Evolutionary conservation across 23 tunicate genomes (phyloP).

Genomic region (Halocynthia roretzi): DNA sequence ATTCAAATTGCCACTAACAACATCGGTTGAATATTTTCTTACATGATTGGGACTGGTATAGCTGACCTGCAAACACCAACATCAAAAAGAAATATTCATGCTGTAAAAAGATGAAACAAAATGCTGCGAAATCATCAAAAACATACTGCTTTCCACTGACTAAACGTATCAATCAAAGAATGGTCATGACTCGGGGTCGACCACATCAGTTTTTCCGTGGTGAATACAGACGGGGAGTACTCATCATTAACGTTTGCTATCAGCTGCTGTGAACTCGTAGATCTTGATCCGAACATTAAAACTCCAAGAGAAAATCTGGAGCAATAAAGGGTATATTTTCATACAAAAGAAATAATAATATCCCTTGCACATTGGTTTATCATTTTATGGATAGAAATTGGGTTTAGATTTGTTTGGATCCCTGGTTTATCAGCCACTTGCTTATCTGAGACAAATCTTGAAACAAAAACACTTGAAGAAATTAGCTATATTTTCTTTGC

Average conservation of each 20-base stretch:
- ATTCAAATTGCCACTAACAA: background rate
- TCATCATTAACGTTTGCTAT: constrained; percentile 45
- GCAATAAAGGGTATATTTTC: background rate
- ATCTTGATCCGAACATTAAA: background rate
- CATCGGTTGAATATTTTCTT: constrained; percentile 9
- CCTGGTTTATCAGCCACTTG: too few species aligned
- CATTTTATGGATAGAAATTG: too few species aligned
- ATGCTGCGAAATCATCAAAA: background rate
- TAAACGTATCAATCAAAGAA: constrained; percentile 5
- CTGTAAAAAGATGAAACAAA: background rate
- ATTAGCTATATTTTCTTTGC: too few species aligned
- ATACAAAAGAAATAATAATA: background rate
- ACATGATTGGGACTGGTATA: constrained; percentile 1
- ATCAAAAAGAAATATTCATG: background rate
- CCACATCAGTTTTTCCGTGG: constrained; percentile 29
- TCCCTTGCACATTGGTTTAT: background rate
- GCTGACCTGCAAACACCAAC: constrained; percentile 10
- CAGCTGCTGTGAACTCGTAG: constrained; percentile 9
- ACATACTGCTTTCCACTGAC: constrained; percentile 58
- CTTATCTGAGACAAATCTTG: too few species aligned
- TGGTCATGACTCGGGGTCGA: background rate
- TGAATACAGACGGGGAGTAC: constrained; percentile 50
- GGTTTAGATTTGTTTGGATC: too few species aligned
- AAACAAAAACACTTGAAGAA: too few species aligned
- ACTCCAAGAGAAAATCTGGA: constrained; percentile 10